phyloP scores from a whole-genome alignment of 2,113 vertebrate species.

The Plotosus lineatus region DNA sequence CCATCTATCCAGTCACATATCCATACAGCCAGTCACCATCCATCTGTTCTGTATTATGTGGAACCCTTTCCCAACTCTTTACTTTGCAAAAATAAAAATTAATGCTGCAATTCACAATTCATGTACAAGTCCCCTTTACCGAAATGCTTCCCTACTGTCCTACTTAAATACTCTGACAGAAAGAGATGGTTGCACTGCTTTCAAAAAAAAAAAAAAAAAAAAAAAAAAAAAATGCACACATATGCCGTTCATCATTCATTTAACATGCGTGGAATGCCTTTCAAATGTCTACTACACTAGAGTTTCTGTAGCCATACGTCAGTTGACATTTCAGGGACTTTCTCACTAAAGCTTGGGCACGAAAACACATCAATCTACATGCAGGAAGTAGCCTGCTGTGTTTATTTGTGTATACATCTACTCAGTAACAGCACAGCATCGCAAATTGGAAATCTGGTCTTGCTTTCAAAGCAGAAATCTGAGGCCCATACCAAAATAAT shows the following conservation, averaged over 20 bases:
- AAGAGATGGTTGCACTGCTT: neutral
- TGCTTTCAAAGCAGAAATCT: neutral
- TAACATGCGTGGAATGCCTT: neutral
- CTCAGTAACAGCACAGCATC: neutral
- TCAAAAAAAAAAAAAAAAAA: no score
- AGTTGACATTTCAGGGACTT: neutral
- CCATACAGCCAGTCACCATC: no score
- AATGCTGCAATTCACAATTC: neutral
- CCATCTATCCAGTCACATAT: no score
- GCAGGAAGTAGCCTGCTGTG: slow-evolving; percentile 9
- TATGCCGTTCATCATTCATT: neutral
- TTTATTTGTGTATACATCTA: neutral
- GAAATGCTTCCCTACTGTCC: neutral
- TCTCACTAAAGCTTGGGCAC: neutral
- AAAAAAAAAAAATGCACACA: no score
- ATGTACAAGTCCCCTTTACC: neutral
- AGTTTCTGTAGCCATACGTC: neutral
- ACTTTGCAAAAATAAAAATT: neutral
- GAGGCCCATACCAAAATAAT: neutral
- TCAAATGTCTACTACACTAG: neutral
- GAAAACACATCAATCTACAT: slow-evolving; percentile 9
- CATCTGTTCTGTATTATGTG: neutral
- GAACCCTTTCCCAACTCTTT: neutral
- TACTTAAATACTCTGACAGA: neutral
- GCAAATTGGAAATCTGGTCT: neutral